phyloP scores from a whole-genome alignment of 2,888 invertebrate genomes.

The Drosophila anomalata region DNA sequence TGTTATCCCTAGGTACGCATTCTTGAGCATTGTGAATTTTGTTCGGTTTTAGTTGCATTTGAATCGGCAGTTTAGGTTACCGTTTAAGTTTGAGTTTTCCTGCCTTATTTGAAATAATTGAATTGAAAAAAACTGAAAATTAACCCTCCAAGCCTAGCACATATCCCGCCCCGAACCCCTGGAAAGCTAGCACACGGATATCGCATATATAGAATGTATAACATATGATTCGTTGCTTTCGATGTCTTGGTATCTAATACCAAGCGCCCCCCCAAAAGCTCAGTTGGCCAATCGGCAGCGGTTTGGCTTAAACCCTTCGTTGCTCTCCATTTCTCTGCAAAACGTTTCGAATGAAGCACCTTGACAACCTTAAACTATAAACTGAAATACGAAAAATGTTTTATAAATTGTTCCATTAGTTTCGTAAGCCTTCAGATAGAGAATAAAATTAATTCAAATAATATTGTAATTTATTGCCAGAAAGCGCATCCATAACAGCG shows the following conservation, averaged over 20 bases:
- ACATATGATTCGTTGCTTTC: constrained; percentile 32
- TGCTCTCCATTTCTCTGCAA: constrained; percentile 2
- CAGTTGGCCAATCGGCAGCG: constrained; percentile 23
- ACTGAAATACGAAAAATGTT: constrained; percentile 56
- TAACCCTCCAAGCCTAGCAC: constrained; percentile 27
- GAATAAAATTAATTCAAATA: constrained; percentile 58
- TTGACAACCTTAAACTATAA: constrained; percentile 24
- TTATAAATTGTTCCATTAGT: constrained; percentile 74
- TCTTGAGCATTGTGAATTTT: constrained; percentile 40
- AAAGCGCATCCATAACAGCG: constrained; percentile 44
- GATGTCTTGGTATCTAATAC: constrained; percentile 40
- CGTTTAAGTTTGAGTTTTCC: constrained; percentile 27
- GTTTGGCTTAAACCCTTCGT: constrained; percentile 1
- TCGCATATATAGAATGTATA: constrained; percentile 38
- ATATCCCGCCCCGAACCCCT: constrained; percentile 13
- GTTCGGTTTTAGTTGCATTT: constrained; percentile 34
- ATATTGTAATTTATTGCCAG: constrained; percentile 77
- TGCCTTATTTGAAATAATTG: constrained; percentile 31
- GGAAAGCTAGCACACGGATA: constrained; percentile 7
- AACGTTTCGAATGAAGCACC: constrained; percentile 6
- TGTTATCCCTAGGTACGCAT: constrained; percentile 41
- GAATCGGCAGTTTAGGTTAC: constrained; percentile 20
- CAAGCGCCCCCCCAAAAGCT: constrained; percentile 24
- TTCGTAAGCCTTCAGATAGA: constrained; percentile 54
- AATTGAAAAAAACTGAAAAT: neutral